phyloP scores from a whole-genome alignment of 2,113 vertebrate species.

The Paracanthobrama guichenoti region DNA sequence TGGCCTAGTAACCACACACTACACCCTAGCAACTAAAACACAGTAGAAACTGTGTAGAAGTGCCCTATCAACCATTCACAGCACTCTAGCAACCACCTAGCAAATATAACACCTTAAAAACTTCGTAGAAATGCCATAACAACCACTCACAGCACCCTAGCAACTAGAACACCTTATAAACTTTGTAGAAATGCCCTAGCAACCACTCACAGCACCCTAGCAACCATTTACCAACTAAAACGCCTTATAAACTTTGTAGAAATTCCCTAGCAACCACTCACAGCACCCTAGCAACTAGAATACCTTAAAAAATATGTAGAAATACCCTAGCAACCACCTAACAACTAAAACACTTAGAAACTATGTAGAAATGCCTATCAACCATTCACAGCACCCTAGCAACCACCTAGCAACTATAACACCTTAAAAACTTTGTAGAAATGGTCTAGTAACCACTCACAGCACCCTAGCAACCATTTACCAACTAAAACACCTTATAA shows the following conservation, averaged over 20 bases:
- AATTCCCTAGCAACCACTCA: neutral
- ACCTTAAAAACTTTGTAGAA: neutral
- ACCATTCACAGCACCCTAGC: neutral
- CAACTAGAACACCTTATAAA: too few species aligned
- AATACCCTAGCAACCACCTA: neutral
- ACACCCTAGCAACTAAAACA: neutral
- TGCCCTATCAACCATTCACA: neutral
- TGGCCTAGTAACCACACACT: neutral
- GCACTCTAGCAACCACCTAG: neutral
- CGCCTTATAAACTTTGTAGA: neutral
- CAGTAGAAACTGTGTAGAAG: neutral
- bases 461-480: neutral
- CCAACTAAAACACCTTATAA: neutral
- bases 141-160: neutral
- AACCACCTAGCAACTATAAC: neutral
- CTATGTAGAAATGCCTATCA: neutral
- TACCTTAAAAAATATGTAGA: neutral
- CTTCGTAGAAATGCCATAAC: neutral
- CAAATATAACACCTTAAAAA: neutral
- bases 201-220: too few species aligned
- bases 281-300: neutral
- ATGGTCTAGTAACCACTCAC: neutral
- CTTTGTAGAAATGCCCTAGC: too few species aligned
- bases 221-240: neutral
- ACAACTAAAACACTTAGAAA: neutral